A percentile compares a stretch with the other conserved stretches of the same genome.
Conservation (phyloP, 2,113 vertebrate genomes). For the Panthera uncia region DNA sequence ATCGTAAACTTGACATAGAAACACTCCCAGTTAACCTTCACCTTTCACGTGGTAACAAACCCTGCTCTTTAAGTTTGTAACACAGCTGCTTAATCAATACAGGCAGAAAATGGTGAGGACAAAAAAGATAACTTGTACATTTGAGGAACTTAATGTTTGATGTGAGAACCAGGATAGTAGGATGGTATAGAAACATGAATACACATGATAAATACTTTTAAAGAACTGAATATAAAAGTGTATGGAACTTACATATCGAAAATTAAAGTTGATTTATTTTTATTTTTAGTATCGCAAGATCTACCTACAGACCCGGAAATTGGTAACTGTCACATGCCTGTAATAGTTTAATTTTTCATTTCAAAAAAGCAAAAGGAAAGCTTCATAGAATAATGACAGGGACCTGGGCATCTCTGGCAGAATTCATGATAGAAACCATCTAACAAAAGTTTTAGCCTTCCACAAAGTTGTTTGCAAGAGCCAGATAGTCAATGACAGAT, state of each 20-base stretch:
- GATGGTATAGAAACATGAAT: background rate
- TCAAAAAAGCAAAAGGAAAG: background rate
- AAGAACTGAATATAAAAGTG: background rate
- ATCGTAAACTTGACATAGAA: background rate
- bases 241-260: background rate
- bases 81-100: background rate
- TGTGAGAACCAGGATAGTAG: background rate
- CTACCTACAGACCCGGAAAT: background rate
- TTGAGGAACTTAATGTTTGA: background rate
- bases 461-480: background rate
- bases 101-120: background rate
- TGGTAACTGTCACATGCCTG: background rate
- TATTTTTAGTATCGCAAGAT: background rate
- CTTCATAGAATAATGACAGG: background rate
- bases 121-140: background rate
- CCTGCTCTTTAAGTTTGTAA: background rate
- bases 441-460: conserved; percentile 12
- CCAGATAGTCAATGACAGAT: conserved; percentile 28
- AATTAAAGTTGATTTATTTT: background rate
- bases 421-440: background rate
- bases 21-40: background rate
- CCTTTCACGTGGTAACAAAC: background rate
- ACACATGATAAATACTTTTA: background rate
- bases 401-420: background rate
- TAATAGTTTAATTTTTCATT: background rate